These are phyloP conservation scores for Pomatostomus ruficeps DNA, from an alignment of 2,113 vertebrate species.

Conservation along the genomic window DNA sequence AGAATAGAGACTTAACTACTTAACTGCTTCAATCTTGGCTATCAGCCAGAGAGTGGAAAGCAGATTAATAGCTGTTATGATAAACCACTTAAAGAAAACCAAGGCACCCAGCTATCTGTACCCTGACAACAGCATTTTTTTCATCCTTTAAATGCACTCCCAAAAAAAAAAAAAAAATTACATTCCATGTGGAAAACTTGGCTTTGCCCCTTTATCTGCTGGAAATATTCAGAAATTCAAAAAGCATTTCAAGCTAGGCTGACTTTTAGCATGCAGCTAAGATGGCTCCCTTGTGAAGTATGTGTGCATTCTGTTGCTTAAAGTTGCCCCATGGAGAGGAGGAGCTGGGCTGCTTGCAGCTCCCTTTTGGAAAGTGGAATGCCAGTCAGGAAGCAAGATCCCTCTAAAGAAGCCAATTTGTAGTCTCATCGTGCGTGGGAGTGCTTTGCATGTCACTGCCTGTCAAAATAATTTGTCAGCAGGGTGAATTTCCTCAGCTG, in stretches of 20 bases:
- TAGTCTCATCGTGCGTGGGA: neutral
- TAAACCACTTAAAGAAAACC: constrained; percentile 8
- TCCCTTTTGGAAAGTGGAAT: neutral
- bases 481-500: constrained; percentile 3
- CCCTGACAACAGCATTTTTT: neutral
- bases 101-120: neutral
- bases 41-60: neutral
- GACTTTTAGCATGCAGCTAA: neutral
- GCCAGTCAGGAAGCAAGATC: neutral
- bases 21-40: neutral
- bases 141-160: neutral
- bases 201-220: constrained; percentile 6
- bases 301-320: neutral
- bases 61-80: neutral
- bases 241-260: neutral
- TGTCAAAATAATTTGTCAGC: constrained; percentile 46
- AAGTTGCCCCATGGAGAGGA: neutral
- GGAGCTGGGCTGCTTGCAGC: neutral
- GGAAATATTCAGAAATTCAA: neutral
- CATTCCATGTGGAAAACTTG: constrained; percentile 19
- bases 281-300: neutral
- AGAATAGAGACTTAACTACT: no score
- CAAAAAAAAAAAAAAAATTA: neutral
- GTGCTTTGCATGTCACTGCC: constrained; percentile 4
- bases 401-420: constrained; percentile 9